phyloP scores from a whole-genome alignment of 92 coral and sea anemone genomes.

The Heteractis magnifica region DNA sequence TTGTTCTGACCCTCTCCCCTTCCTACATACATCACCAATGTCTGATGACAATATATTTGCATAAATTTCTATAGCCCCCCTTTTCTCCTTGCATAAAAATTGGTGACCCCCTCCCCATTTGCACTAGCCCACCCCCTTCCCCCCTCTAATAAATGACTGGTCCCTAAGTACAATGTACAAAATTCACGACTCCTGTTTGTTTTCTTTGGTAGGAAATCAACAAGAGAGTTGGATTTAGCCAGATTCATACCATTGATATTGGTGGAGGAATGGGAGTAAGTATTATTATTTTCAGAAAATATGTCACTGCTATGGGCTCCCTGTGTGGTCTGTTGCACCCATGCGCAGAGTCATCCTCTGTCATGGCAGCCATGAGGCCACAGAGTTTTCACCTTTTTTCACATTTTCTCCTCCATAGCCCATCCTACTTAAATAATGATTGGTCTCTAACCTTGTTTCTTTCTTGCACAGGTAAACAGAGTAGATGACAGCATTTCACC shows the following conservation, averaged over 20 bases:
- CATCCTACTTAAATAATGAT: background rate
- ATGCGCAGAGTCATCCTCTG: no score
- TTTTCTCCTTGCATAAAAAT: no score
- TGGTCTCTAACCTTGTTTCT: background rate
- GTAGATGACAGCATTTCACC: slow-evolving; percentile 68
- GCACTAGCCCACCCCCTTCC: no score
- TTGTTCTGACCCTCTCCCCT: no score
- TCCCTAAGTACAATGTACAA: no score
- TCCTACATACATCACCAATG: no score
- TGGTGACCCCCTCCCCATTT: no score
- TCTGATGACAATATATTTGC: no score
- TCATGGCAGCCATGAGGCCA: no score
- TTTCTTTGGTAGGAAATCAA: slow-evolving; percentile 63
- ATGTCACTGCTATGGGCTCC: background rate
- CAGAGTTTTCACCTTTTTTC: background rate
- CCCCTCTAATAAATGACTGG: no score
- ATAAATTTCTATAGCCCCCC: no score
- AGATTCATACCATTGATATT: slow-evolving; percentile 77
- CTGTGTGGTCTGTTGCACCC: background rate
- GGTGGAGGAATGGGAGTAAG: slow-evolving; percentile 87
- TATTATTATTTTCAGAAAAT: background rate
- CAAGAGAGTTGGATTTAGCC: slow-evolving; percentile 61
- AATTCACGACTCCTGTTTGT: no score
- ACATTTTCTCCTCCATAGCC: background rate
- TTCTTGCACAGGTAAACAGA: slow-evolving; percentile 64